A percentile compares a stretch with the other conserved stretches of the same genome.
Evolutionary conservation across 2,113 vertebrate species (phyloP).

Genomic region (Falcunculus frontatus): DNA sequence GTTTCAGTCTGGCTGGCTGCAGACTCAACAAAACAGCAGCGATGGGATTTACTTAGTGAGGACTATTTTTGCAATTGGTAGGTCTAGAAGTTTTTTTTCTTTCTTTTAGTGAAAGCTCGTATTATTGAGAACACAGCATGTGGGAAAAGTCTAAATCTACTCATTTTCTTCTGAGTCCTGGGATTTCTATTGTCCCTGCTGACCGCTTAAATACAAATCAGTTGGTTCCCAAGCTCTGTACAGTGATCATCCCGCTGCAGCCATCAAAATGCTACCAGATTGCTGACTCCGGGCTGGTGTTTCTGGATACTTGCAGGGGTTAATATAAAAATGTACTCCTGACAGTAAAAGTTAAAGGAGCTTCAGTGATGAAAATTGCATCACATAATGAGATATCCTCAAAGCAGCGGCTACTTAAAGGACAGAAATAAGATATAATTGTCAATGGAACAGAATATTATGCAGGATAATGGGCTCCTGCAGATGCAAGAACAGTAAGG

Average conservation of each 20-base stretch:
- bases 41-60: slow-evolving; percentile 62
- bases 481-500: slow-evolving; percentile 55
- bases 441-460: slow-evolving; percentile 60
- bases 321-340: slow-evolving; percentile 52
- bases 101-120: slow-evolving; percentile 36
- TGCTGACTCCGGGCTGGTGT: background rate
- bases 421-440: slow-evolving; percentile 70
- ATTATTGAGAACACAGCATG: slow-evolving; percentile 52
- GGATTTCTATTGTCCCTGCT: slow-evolving; percentile 55
- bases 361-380: slow-evolving; percentile 23
- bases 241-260: slow-evolving; percentile 3
- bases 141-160: slow-evolving; percentile 65
- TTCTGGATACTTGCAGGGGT: slow-evolving; percentile 50
- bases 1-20: slow-evolving; percentile 57
- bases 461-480: slow-evolving; percentile 59
- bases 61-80: slow-evolving; percentile 52
- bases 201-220: slow-evolving; percentile 50
- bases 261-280: background rate
- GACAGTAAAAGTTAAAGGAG: background rate
- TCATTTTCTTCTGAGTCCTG: slow-evolving; percentile 40
- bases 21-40: slow-evolving; percentile 52
- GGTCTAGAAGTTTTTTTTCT: background rate
- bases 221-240: slow-evolving; percentile 59
- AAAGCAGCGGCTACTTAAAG: slow-evolving; percentile 51
- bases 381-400: slow-evolving; percentile 48